Evolutionary conservation across 2,797 vertebrate genomes (phyloP).

Genomic region (Ispidina lecontei): DNA sequence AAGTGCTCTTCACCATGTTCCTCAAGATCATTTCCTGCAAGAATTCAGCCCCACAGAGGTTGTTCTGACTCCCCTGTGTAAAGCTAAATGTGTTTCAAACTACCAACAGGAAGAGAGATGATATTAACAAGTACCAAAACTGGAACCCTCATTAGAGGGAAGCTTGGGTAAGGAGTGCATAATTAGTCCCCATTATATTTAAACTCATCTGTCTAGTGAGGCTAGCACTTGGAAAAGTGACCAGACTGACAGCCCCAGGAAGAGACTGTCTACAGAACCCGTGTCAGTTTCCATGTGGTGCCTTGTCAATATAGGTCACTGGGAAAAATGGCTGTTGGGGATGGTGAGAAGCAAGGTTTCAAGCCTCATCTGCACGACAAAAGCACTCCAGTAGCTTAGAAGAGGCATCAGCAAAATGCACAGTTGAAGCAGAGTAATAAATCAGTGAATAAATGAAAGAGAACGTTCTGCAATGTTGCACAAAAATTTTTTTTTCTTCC

Average conservation of each 20-base stretch:
- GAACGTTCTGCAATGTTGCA: background rate
- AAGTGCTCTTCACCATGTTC: background rate
- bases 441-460: background rate
- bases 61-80: background rate
- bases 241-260: background rate
- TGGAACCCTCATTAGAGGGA: background rate
- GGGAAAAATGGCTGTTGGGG: background rate
- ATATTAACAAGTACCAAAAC: background rate
- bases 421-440: background rate
- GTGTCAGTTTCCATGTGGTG: background rate
- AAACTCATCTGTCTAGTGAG: background rate
- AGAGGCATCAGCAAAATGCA: background rate
- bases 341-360: background rate
- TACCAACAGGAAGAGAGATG: background rate
- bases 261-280: background rate
- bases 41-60: background rate
- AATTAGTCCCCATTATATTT: constrained; percentile 21
- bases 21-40: background rate
- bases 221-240: background rate
- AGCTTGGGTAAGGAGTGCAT: background rate
- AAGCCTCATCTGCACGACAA: background rate
- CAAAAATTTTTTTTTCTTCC: background rate
- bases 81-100: background rate
- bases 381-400: background rate
- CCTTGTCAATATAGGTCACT: background rate